Base-by-base conservation (phyloP, 1,140 invertebrate genomes). In the Bombus sibiricus region DNA sequence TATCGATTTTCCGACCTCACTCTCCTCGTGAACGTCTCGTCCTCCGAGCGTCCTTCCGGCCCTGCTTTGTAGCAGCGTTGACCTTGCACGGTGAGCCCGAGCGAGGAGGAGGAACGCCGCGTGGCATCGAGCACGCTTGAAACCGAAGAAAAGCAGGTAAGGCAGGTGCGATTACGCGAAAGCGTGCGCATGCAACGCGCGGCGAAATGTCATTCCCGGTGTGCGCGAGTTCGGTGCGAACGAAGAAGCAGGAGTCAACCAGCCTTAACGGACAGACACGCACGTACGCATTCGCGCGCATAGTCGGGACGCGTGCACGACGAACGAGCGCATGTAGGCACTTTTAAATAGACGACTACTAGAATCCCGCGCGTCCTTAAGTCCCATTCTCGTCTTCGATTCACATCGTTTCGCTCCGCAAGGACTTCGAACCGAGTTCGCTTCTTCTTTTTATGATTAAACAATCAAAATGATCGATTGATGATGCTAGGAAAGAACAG, bases 161-260 rank as follows among this genome's bases (percentile, higher is more conserved):
- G 83, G 88, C 92, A 92, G 90, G 90, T 93, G 92, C 91, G 88
- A 92, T 92, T 90, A 89, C 86, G 89, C 86, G 83, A 91, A 87
- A 89, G 82, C 86, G 91, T 78, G 87, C 83, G 81, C 84, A 81
- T 85, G 88, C 89, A 89, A 90, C 87, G 83, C 86, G 81, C 83
- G 80, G 80, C 88, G 84, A 93, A 93, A 91, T 93, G 92, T 91
- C 92, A 93, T 91, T 93, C 85, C 85, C 75, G 81, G 87, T 69
- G 86, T 78, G 74, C 86, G 79, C 75, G 77, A 82, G 47, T 53
- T 53, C 47, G 47, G 47, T 53, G 81, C 83, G 62, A 88, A 37
- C 69, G 41, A 43, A 57, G 41, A 66, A 41, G 69, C 75, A 57
- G 76, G 85, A 89, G 89, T 83, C 80, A 76, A 88, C 86, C 79